Conservation (phyloP, 2,797 vertebrate species). For the Acanthiza pusilla region DNA sequence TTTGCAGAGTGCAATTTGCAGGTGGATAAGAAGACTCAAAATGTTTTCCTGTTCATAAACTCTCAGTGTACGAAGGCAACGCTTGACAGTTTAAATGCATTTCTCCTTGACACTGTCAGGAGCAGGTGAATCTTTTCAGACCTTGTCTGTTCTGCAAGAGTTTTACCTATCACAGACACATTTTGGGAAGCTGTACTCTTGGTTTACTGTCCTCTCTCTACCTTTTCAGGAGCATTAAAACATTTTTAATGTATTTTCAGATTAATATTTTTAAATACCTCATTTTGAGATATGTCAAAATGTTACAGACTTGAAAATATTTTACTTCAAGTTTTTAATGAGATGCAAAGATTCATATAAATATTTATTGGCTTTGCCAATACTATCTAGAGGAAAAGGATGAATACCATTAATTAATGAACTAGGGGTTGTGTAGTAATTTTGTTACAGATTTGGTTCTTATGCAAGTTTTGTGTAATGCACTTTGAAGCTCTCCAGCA, state of each 20-base stretch:
- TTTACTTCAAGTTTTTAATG: background rate
- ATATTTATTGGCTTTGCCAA: background rate
- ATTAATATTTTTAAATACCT: background rate
- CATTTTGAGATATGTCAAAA: background rate
- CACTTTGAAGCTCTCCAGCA: background rate
- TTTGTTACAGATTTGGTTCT: background rate
- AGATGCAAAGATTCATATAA: background rate
- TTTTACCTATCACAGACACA: background rate
- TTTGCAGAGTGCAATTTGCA: conserved; percentile 24
- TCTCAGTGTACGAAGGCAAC: background rate
- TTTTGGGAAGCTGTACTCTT: background rate
- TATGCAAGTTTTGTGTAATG: background rate
- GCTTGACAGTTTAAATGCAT: background rate
- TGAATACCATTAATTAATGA: background rate
- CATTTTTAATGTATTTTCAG: background rate
- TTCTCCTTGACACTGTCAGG: background rate
- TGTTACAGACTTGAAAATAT: background rate
- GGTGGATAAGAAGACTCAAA: background rate
- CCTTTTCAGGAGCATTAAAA: background rate
- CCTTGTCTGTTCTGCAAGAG: background rate
- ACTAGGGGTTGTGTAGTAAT: background rate
- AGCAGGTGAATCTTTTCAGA: background rate
- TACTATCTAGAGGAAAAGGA: background rate
- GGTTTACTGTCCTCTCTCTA: background rate
- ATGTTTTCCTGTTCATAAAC: background rate